Percentiles rank a stretch among this genome's conserved stretches.
Conservation (phyloP, 2,888 invertebrate species). For the Ophraella communa region DNA sequence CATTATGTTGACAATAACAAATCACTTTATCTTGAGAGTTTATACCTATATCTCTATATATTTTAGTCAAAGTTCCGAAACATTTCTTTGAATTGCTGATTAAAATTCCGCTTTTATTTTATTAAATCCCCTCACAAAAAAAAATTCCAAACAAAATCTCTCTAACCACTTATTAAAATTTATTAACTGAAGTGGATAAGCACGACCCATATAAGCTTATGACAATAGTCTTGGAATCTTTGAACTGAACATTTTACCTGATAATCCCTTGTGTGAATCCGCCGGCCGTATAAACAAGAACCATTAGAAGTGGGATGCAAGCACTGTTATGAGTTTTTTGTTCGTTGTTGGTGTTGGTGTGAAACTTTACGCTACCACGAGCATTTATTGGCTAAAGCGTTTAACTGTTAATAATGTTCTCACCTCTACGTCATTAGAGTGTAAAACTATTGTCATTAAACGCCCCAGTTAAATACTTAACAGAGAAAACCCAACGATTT, state of each 20-base stretch:
- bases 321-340: constrained; percentile 29
- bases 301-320: constrained; percentile 22
- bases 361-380: constrained; percentile 35
- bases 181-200: constrained; percentile 43
- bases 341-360: constrained; percentile 38
- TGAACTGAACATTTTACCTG: constrained; percentile 37
- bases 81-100: constrained; percentile 5
- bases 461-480: background rate
- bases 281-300: constrained; percentile 41
- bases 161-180: constrained; percentile 26
- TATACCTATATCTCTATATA: background rate
- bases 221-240: constrained; percentile 38
- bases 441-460: background rate
- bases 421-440: constrained; percentile 37
- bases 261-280: constrained; percentile 39
- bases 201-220: constrained; percentile 40
- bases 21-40: too few relatives aligned
- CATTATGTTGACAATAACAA: too few relatives aligned
- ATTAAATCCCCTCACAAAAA: background rate
- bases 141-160: constrained; percentile 12
- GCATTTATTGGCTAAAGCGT: constrained; percentile 39
- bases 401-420: constrained; percentile 42
- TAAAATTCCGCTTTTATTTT: constrained; percentile 4
- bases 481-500: background rate
- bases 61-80: background rate